These are phyloP conservation scores for Adelosebastes latens DNA, from an alignment of 2,797 vertebrate species.

Conservation along the genomic window DNA sequence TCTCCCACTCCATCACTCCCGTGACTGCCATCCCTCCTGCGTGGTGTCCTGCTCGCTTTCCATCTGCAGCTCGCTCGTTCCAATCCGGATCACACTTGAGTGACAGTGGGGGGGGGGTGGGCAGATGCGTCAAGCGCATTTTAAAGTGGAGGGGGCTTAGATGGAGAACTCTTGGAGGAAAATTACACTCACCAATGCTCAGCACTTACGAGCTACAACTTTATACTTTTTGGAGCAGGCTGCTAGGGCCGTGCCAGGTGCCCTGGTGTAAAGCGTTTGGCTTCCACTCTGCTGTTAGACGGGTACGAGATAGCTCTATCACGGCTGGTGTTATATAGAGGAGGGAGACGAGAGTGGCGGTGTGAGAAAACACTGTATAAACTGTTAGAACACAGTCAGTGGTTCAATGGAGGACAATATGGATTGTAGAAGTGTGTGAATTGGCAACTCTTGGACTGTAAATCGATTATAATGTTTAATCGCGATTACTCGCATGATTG, in stretches of 20 bases:
- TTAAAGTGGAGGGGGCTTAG: background rate
- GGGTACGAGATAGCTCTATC: slow-evolving; percentile 36
- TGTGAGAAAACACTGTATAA: slow-evolving; percentile 60
- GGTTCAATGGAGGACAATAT: slow-evolving; percentile 53
- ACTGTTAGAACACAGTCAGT: slow-evolving; percentile 57
- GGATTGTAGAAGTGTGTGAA: slow-evolving; percentile 41
- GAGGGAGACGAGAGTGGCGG: slow-evolving; percentile 31
- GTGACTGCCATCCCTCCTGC: slow-evolving; percentile 36
- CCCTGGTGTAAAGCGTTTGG: slow-evolving; percentile 43
- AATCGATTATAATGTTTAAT: too few relatives aligned
- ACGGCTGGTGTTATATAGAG: slow-evolving; percentile 41
- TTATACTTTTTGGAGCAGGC: slow-evolving; percentile 16
- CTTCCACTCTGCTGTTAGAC: slow-evolving; percentile 43
- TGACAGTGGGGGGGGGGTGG: slow-evolving; percentile 12
- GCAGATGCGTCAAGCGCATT: slow-evolving; percentile 15
- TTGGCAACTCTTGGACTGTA: background rate
- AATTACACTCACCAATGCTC: slow-evolving; percentile 10
- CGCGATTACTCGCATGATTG: too few relatives aligned
- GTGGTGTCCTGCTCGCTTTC: slow-evolving; percentile 47
- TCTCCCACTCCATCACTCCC: slow-evolving; percentile 54
- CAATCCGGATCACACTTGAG: slow-evolving; percentile 45
- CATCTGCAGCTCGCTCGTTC: slow-evolving; percentile 56
- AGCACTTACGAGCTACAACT: slow-evolving; percentile 15
- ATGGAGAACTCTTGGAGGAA: background rate
- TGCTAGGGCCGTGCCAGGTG: slow-evolving; percentile 35